phyloP scores from a whole-genome alignment of 2,113 vertebrate genomes.

The Myotis davidii region DNA sequence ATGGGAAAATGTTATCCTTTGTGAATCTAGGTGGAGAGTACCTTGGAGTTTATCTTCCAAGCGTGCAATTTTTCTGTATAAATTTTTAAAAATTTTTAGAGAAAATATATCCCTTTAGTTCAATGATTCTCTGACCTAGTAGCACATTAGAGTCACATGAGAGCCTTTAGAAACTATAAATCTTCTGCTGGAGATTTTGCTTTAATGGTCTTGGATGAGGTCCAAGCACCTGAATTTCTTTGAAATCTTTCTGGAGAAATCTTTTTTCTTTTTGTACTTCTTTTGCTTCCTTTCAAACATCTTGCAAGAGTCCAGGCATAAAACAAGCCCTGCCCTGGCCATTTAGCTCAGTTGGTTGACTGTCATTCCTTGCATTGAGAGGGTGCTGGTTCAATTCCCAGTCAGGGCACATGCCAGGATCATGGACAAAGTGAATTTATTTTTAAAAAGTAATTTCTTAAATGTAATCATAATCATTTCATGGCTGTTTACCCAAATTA shows the following conservation, averaged over 20 bases:
- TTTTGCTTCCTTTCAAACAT: background rate
- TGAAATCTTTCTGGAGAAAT: background rate
- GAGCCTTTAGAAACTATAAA: background rate
- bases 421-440: background rate
- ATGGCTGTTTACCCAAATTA: background rate
- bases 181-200: background rate
- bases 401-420: background rate
- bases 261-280: background rate
- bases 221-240: background rate
- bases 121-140: background rate
- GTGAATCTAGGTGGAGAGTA: background rate
- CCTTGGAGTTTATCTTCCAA: background rate
- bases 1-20: background rate
- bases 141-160: background rate
- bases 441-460: background rate
- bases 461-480: constrained; percentile 11
- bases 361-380: no score
- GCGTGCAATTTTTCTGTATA: background rate
- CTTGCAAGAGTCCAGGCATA: background rate
- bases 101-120: constrained; percentile 4
- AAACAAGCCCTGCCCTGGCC: background rate
- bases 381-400: no score
- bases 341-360: background rate
- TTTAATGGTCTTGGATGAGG: background rate
- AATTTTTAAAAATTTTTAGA: background rate